Conservation (phyloP, 2,797 vertebrate genomes). For the Sebastes hopkinsi region DNA sequence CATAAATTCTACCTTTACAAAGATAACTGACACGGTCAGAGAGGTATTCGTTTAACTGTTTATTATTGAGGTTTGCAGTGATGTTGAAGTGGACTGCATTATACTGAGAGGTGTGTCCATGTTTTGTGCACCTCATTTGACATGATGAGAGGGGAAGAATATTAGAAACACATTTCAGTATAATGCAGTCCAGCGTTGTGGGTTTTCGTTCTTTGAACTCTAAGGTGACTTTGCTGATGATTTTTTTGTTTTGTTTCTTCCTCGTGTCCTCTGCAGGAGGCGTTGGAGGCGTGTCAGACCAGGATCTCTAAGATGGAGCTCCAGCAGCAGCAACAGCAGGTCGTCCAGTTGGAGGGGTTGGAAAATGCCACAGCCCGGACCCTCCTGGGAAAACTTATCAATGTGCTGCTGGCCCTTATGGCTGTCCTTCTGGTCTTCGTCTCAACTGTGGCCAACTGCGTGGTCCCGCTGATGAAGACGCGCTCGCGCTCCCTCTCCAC, state of each 20-base stretch:
- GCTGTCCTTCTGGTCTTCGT: slow-evolving; percentile 96
- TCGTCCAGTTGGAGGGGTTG: slow-evolving; percentile 95
- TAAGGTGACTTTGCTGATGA: slow-evolving; percentile 10
- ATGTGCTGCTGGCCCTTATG: slow-evolving; percentile 96
- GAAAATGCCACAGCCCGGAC: slow-evolving; percentile 96
- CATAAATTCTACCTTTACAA: neutral
- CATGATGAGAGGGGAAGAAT: neutral
- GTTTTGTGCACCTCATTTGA: neutral
- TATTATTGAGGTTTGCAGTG: neutral
- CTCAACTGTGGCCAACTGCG: slow-evolving; percentile 96
- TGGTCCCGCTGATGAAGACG: slow-evolving; percentile 97
- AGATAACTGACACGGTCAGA: neutral
- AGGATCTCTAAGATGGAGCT: slow-evolving; percentile 99
- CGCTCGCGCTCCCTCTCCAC: slow-evolving; percentile 95
- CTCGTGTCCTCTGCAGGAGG: slow-evolving; percentile 83
- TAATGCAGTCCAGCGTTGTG: neutral
- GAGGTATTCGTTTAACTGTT: neutral
- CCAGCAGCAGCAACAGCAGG: slow-evolving; percentile 98
- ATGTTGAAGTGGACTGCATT: neutral
- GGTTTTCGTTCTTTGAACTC: neutral
- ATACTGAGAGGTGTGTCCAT: neutral
- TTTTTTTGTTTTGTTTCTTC: neutral
- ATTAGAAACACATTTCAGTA: neutral
- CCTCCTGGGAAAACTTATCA: slow-evolving; percentile 97
- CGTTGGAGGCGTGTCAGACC: slow-evolving; percentile 96